Percentiles rank a stretch among this genome's conserved stretches.
phyloP scores from a whole-genome alignment of 2,113 vertebrate genomes.

The Platysternon megacephalum region DNA sequence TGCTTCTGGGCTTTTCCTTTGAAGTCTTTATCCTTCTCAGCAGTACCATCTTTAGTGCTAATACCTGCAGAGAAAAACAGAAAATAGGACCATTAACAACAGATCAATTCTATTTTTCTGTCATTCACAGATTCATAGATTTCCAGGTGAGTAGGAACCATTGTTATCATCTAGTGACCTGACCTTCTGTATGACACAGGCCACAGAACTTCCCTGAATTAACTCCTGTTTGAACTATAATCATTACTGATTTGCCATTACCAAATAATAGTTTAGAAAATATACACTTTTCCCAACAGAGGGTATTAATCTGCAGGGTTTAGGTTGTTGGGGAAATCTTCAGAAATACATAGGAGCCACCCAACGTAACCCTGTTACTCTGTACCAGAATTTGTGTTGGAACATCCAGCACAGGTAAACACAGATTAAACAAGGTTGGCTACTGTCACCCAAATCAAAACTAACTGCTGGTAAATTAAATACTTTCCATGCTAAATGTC shows the following conservation, averaged over 20 bases:
- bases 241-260: background rate
- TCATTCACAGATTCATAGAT: background rate
- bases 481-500: background rate
- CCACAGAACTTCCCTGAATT: background rate
- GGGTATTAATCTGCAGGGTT: background rate
- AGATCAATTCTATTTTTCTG: background rate
- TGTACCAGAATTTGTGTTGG: background rate
- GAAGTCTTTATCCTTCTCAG: conserved; percentile 90
- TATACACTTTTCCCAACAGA: background rate
- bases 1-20: conserved; percentile 91
- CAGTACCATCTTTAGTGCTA: conserved; percentile 87
- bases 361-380: background rate
- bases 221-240: background rate
- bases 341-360: background rate
- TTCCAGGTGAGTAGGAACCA: background rate
- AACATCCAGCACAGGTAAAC: background rate
- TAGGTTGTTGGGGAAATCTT: background rate
- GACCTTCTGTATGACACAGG: background rate
- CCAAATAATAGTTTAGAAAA: background rate
- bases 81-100: conserved; percentile 6
- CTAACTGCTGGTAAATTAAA: background rate
- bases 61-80: conserved; percentile 83
- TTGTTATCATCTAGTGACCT: background rate
- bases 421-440: background rate
- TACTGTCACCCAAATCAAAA: background rate